These are phyloP conservation scores for Phocoena sinus DNA, from an alignment of 2,113 vertebrate genomes.

Conservation along the genomic window DNA sequence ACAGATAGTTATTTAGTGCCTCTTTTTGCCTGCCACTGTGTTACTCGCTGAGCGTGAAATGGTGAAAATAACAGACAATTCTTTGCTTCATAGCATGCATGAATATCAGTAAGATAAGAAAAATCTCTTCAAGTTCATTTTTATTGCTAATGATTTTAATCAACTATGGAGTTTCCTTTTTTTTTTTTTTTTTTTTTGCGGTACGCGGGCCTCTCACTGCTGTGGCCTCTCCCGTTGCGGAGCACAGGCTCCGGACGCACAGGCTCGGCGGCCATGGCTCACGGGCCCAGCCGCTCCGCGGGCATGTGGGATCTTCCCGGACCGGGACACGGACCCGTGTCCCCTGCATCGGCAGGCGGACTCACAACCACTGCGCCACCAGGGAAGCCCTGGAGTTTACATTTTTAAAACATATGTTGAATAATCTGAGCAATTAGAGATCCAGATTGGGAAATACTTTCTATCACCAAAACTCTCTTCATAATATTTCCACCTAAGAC, in stretches of 20 bases:
- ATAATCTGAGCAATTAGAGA: background rate
- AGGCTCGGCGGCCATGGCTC: too few species aligned
- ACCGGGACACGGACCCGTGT: too few species aligned
- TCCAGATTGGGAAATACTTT: conserved; percentile 10
- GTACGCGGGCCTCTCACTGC: too few species aligned
- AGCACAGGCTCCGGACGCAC: too few species aligned
- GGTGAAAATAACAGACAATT: conserved; percentile 1
- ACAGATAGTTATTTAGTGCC: background rate
- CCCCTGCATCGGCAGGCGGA: too few species aligned
- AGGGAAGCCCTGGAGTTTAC: background rate
- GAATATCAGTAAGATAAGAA: background rate
- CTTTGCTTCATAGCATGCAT: background rate
- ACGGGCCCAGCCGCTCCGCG: too few species aligned
- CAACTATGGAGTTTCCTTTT: background rate
- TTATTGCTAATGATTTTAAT: conserved; percentile 23
- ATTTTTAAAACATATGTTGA: conserved; percentile 6
- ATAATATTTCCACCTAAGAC: background rate
- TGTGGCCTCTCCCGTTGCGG: too few species aligned
- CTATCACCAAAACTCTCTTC: background rate
- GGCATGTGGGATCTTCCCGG: too few species aligned
- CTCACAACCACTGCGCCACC: too few species aligned
- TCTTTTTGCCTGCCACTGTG: background rate
- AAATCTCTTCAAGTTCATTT: background rate
- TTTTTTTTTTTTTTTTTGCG: too few species aligned
- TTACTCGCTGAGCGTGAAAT: background rate